Conservation (phyloP, 2,797 vertebrate genomes). For the Gymnopithys bicolor region DNA sequence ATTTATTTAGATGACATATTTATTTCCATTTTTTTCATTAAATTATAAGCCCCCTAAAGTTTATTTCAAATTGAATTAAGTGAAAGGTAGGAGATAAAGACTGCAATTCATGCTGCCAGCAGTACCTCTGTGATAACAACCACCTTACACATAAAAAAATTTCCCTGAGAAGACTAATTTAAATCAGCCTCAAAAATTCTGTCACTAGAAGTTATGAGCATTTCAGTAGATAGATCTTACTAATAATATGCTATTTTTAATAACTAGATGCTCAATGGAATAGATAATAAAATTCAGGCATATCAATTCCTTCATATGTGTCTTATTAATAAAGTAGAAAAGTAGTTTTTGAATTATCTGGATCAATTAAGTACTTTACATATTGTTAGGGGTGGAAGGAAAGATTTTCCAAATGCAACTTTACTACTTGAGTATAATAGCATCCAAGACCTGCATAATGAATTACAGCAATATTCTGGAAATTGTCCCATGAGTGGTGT, state of each 20-base stretch:
- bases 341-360: neutral
- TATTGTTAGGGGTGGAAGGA: neutral
- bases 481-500: neutral
- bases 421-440: neutral
- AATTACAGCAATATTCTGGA: neutral
- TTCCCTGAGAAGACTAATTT: neutral
- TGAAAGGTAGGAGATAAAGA: neutral
- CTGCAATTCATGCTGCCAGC: neutral
- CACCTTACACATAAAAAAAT: neutral
- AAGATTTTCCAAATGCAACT: neutral
- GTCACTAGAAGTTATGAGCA: neutral
- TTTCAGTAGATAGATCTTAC: neutral
- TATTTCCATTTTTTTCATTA: neutral
- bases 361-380: neutral
- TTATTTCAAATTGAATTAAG: neutral
- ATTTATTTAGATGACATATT: neutral
- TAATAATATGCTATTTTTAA: neutral
- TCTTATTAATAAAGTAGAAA: neutral
- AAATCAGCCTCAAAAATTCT: neutral
- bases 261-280: neutral
- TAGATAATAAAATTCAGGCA: neutral
- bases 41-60: neutral
- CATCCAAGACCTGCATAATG: neutral
- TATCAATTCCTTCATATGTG: neutral
- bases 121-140: neutral